A percentile compares a stretch with the other conserved stretches of the same genome.
phyloP scores from a whole-genome alignment of 2,797 vertebrate species.

The Mallotus villosus region DNA sequence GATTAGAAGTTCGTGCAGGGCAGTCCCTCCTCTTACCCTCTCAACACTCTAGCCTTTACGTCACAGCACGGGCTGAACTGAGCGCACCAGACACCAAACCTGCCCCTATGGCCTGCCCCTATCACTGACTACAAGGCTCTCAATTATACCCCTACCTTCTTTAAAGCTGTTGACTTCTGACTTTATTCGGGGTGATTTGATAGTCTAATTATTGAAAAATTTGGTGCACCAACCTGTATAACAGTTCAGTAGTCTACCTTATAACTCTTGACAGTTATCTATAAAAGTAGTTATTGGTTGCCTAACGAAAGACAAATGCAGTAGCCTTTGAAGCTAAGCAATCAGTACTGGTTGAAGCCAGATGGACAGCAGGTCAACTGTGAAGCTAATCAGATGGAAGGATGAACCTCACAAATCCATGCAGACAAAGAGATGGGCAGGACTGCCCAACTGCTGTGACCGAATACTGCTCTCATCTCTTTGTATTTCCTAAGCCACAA shows the following conservation, averaged over 20 bases:
- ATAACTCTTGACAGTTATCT: too few relatives aligned
- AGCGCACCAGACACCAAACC: neutral
- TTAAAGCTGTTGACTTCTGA: neutral
- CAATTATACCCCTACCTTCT: too few relatives aligned
- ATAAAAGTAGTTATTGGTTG: neutral
- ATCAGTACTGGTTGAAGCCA: neutral
- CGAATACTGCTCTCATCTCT: conserved; percentile 6
- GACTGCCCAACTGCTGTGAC: conserved; percentile 9
- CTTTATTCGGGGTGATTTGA: neutral
- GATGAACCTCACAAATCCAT: conserved; percentile 53
- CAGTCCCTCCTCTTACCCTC: conserved; percentile 12
- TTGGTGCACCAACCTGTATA: too few relatives aligned
- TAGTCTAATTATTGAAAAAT: neutral
- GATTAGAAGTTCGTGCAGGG: conserved; percentile 14
- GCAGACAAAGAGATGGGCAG: conserved; percentile 37
- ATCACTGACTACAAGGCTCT: too few relatives aligned
- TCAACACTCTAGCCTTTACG: conserved; percentile 6
- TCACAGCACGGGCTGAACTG: neutral
- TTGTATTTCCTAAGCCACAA: conserved; percentile 1
- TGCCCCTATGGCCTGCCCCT: too few relatives aligned
- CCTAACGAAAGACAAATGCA: neutral
- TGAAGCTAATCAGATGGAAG: conserved; percentile 59
- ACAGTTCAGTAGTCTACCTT: too few relatives aligned
- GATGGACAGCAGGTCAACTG: conserved; percentile 53
- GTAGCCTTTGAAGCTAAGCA: neutral